Conservation (phyloP, 2,888 invertebrate genomes). For the Caenorhabditis wallacei region DNA sequence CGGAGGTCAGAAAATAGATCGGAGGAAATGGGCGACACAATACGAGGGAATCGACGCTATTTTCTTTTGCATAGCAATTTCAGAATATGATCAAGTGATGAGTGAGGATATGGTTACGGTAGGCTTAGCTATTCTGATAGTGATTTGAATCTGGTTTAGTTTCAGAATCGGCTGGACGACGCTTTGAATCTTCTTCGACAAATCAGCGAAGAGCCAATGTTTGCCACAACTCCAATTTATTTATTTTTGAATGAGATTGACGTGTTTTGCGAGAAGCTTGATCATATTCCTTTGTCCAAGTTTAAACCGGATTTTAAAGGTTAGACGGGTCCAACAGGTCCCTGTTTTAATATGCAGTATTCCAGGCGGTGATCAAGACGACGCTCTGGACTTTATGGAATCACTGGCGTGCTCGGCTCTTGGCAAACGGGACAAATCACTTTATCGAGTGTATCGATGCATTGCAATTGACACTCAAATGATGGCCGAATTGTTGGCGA, state of each 20-base stretch:
- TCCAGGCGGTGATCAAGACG: conserved; percentile 73
- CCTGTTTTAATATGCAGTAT: conserved; percentile 80
- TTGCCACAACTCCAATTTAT: conserved; percentile 74
- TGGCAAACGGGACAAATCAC: conserved; percentile 55
- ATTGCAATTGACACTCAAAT: conserved; percentile 71
- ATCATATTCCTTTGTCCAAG: conserved; percentile 68
- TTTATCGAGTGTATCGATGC: conserved; percentile 64
- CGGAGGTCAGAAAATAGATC: conserved; percentile 74
- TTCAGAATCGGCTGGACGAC: conserved; percentile 75
- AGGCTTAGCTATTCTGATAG: background rate
- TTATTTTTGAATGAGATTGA: conserved; percentile 79
- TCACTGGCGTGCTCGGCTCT: conserved; percentile 53
- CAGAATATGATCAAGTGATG: conserved; percentile 79
- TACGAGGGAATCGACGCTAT: conserved; percentile 80
- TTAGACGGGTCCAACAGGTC: conserved; percentile 83
- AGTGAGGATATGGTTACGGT: conserved; percentile 70
- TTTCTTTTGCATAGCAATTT: conserved; percentile 79
- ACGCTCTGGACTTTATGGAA: conserved; percentile 75
- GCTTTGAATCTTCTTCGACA: conserved; percentile 70
- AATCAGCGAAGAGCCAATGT: conserved; percentile 71
- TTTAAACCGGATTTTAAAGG: conserved; percentile 70
- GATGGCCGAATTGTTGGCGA: conserved; percentile 67
- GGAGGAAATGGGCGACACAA: conserved; percentile 76
- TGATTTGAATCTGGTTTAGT: background rate
- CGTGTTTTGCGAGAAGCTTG: conserved; percentile 77